phyloP scores from a whole-genome alignment of 2,888 invertebrate species.

The Periphyllus acericola region DNA sequence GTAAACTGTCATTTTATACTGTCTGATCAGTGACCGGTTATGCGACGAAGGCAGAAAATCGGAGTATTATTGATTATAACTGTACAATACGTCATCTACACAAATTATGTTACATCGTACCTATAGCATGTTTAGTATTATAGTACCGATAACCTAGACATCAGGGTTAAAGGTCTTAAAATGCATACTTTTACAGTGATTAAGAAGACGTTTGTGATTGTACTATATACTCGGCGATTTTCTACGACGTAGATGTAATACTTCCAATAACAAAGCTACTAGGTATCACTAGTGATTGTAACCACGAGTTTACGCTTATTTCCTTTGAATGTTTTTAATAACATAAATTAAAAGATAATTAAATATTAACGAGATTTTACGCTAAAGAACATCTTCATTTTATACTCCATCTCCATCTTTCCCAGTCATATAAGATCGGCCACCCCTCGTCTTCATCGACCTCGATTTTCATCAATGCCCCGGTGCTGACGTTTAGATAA shows the following conservation, averaged over 20 bases:
- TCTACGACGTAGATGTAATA: background rate
- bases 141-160: background rate
- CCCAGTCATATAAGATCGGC: too few species aligned
- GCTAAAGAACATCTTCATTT: too few species aligned
- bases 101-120: too few species aligned
- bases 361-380: background rate
- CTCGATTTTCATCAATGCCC: too few species aligned
- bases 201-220: slow-evolving; percentile 9
- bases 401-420: too few species aligned
- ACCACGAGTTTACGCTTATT: background rate
- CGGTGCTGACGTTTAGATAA: too few species aligned
- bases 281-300: background rate
- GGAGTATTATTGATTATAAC: background rate
- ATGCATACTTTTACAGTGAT: background rate
- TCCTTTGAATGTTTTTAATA: background rate
- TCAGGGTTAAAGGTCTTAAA: slow-evolving; percentile 5
- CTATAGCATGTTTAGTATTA: background rate
- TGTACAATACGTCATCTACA: background rate
- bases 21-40: background rate
- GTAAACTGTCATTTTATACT: background rate
- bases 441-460: too few species aligned
- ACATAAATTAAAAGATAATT: background rate
- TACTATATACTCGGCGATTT: background rate
- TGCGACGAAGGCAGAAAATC: background rate
- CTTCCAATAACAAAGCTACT: background rate